A percentile compares a stretch with the other conserved stretches of the same genome.
These are phyloP conservation scores for Actinia tenebrosa DNA, from an alignment of 64 coral and sea anemone species.

Conservation along the genomic window DNA sequence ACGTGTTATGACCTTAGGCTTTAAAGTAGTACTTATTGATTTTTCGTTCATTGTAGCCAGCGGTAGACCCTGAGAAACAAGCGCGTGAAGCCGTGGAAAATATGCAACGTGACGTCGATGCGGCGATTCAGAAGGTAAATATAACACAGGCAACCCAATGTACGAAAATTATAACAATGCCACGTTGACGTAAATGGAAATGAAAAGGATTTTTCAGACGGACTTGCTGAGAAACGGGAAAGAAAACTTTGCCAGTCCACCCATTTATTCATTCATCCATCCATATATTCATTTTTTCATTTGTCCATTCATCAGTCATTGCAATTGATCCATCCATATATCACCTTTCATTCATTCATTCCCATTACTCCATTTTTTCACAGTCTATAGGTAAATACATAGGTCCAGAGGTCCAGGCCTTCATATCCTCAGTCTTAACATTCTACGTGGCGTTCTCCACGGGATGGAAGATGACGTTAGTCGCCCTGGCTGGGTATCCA, in stretches of 20 bases:
- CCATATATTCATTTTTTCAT: too few relatives aligned
- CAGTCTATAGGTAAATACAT: constrained; percentile 71
- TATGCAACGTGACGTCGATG: constrained; percentile 65
- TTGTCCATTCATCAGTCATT: too few relatives aligned
- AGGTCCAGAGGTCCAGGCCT: constrained; percentile 64
- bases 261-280: too few relatives aligned
- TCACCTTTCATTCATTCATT: neutral
- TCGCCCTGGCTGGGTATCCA: constrained; percentile 74
- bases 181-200: too few relatives aligned
- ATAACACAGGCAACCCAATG: neutral
- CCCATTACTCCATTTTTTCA: neutral
- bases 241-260: too few relatives aligned
- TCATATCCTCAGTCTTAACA: constrained; percentile 64
- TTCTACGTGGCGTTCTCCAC: constrained; percentile 72
- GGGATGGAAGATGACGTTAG: constrained; percentile 97
- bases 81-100: constrained; percentile 42
- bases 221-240: too few relatives aligned
- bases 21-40: too few relatives aligned
- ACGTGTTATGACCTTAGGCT: too few relatives aligned
- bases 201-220: too few relatives aligned
- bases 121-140: constrained; percentile 62
- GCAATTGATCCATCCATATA: too few relatives aligned
- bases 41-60: constrained; percentile 25
- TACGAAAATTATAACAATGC: neutral
- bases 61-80: constrained; percentile 47